Conservation (phyloP, 2,113 vertebrate species). For the Lampris incognitus region DNA sequence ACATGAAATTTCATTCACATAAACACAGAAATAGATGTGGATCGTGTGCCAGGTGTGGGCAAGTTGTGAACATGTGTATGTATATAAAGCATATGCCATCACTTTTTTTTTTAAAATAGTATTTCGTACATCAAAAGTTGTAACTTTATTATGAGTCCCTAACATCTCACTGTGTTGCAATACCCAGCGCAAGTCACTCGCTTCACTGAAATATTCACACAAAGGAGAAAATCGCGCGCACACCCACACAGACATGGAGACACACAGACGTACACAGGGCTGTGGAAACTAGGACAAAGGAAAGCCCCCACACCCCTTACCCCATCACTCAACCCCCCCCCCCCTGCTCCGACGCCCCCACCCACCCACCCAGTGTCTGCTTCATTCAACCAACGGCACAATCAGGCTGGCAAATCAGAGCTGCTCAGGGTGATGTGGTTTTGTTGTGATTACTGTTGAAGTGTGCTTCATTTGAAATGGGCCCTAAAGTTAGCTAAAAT, state of each 20-base stretch:
- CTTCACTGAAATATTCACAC: no score
- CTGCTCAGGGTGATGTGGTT: conserved; percentile 14
- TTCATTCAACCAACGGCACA: conserved; percentile 10
- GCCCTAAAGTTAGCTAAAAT: neutral
- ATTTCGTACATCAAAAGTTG: no score
- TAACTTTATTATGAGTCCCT: no score
- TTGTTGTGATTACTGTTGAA: conserved; percentile 13
- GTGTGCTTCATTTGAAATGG: neutral
- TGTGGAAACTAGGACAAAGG: conserved; percentile 49
- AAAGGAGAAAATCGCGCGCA: neutral
- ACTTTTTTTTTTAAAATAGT: no score
- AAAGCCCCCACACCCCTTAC: conserved; percentile 50
- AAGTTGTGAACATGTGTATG: no score
- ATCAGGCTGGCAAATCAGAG: conserved; percentile 6
- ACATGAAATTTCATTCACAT: neutral
- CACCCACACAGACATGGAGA: neutral
- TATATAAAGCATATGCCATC: no score
- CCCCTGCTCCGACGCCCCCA: no score
- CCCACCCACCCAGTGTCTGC: conserved; percentile 3
- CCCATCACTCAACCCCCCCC: conserved; percentile 18
- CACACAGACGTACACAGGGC: conserved; percentile 6
- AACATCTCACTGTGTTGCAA: no score
- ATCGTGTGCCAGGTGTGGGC: no score
- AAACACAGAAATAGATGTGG: no score
- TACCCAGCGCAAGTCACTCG: no score